A percentile compares a stretch with the other conserved stretches of the same genome.
phyloP scores from a whole-genome alignment of 1,140 invertebrate genomes.

The Drosophila gunungcola region DNA sequence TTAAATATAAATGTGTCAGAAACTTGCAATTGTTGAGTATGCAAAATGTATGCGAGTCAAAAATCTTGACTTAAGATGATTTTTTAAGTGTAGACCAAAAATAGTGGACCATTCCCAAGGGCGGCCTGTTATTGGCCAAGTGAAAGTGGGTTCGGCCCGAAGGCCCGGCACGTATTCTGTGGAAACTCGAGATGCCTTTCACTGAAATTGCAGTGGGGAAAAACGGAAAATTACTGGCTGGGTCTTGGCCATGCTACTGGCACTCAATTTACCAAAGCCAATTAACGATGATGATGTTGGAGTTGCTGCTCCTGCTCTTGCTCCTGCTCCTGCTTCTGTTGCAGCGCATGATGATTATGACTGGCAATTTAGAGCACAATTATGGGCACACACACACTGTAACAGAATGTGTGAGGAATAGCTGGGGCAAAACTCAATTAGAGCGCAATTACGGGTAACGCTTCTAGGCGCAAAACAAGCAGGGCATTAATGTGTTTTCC shows the following conservation, averaged over 20 bases:
- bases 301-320: constrained; percentile 30
- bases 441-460: constrained; percentile 66
- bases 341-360: constrained; percentile 60
- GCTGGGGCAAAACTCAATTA: constrained; percentile 64
- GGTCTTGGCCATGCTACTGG: constrained; percentile 12
- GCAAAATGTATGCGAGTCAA: neutral
- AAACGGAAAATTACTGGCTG: constrained; percentile 69
- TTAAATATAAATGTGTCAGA: too few relatives aligned
- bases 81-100: constrained; percentile 18
- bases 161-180: constrained; percentile 36
- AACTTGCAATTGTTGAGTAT: too few relatives aligned
- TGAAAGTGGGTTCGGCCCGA: constrained; percentile 30
- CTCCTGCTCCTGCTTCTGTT: neutral
- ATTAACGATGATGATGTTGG: constrained; percentile 44
- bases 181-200: constrained; percentile 65
- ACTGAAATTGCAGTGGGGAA: constrained; percentile 52
- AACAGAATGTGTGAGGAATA: constrained; percentile 19
- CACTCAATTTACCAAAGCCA: constrained; percentile 71
- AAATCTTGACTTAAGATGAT: neutral
- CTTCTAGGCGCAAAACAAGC: constrained; percentile 45
- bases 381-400: constrained; percentile 38
- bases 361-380: constrained; percentile 75
- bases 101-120: constrained; percentile 27
- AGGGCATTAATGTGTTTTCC: constrained; percentile 66
- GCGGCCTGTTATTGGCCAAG: constrained; percentile 24